phyloP scores from a whole-genome alignment of 2,113 vertebrate species.

The Ailurus styani region DNA sequence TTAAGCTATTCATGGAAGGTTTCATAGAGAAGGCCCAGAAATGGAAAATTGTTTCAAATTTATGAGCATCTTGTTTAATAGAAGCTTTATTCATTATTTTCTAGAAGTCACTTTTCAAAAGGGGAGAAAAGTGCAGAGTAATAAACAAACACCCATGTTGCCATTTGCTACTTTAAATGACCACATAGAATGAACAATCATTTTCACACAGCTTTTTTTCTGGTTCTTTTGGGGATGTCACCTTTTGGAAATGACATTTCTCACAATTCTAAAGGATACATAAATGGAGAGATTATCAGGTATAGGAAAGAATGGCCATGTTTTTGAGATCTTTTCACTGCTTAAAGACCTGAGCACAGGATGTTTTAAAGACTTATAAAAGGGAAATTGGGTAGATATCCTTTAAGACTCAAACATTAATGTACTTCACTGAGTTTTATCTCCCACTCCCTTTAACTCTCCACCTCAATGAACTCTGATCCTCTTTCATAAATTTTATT shows the following conservation, averaged over 20 bases:
- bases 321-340: conserved; percentile 42
- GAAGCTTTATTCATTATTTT: background rate
- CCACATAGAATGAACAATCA: background rate
- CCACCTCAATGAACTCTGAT: background rate
- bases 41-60: background rate
- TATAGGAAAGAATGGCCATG: conserved; percentile 16
- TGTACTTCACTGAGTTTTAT: conserved; percentile 4
- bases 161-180: background rate
- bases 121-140: background rate
- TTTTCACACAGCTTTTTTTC: background rate
- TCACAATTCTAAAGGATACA: background rate
- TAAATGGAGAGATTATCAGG: background rate
- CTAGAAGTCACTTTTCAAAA: conserved; percentile 14
- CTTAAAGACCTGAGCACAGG: background rate
- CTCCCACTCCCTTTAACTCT: background rate
- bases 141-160: background rate
- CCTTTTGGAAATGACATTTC: background rate
- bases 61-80: background rate
- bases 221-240: background rate
- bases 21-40: background rate
- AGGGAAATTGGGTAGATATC: conserved; percentile 40
- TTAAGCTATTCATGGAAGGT: conserved; percentile 14
- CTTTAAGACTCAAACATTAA: conserved; percentile 55
- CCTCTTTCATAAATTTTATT: background rate
- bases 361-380: conserved; percentile 55